Base-by-base conservation (phyloP, 2,888 invertebrate genomes). In the Tethea ocularis region DNA sequence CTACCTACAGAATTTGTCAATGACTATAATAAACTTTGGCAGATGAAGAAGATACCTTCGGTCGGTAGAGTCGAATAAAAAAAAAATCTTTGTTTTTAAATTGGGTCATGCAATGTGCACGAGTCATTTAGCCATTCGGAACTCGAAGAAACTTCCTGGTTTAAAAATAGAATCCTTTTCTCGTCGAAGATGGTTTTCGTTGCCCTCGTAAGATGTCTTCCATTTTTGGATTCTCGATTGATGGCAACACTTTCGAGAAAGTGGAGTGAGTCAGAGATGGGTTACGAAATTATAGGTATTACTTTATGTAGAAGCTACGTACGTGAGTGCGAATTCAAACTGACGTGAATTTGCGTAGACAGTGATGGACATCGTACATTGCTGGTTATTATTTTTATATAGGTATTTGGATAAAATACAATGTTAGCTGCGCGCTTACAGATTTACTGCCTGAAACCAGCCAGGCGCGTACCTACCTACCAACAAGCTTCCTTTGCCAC, bases 221-320 rank as follows among this genome's bases (percentile, higher is more conserved):
- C 46, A 46, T 46, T 46, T 46, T 46, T 20, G 46, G 46, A 46
- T 17, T 1, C 17, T 20, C 46, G 46, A 46, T 20, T 7, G 46
- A 46, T 46, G 46, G 41, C 41, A 46, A 20, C 41, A 46, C 17
- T 20, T 46, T 46, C 17, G 46, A 10, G 46, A 46, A 46, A 46
- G 46, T 46, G 46, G 46, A 20, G 46, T 46, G 46, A 46, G 17
- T 46, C 46, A 46, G 46, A 46, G 8, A 46, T 46, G 46, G 46
- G 46, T 46, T 46, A 46, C 46, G 46, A 46, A 46, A 46, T 46
- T 46, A 46, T 46, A 46, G 15, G 46, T 46, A 46, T 46, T 46
- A 20, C 20, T 20, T 8, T 20, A 46, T n/a, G n/a, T n/a, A n/a
- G n/a, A n/a, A n/a, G n/a, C n/a, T n/a, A n/a, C n/a, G 41, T 46